These are phyloP conservation scores for Bradypus variegatus DNA, from an alignment of 2,797 vertebrate genomes.

Conservation along the genomic window DNA sequence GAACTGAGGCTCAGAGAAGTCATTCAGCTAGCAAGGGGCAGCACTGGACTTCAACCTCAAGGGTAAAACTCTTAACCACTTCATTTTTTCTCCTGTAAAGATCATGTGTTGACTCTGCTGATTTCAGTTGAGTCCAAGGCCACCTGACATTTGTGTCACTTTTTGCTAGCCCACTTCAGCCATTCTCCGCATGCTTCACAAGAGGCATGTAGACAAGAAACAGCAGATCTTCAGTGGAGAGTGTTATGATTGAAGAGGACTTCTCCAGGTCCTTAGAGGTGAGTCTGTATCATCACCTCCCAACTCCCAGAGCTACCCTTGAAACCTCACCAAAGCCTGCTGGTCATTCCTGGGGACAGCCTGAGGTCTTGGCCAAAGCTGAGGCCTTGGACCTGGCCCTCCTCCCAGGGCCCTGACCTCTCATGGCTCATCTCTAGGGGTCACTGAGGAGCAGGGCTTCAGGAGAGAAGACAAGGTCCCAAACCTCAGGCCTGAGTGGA, in stretches of 20 bases:
- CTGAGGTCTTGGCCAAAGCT: constrained; percentile 22
- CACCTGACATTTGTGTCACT: neutral
- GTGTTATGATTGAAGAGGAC: neutral
- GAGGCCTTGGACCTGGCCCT: constrained; percentile 24
- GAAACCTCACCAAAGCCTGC: neutral
- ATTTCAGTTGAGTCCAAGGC: neutral
- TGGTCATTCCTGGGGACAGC: constrained; percentile 33
- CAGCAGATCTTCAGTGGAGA: neutral
- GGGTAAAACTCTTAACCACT: neutral
- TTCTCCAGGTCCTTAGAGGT: neutral
- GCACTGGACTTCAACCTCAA: neutral
- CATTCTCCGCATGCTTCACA: neutral
- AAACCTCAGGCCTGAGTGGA: constrained; percentile 31
- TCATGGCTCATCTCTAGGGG: neutral
- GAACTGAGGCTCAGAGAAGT: neutral
- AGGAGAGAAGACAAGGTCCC: constrained; percentile 45
- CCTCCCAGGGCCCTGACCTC: neutral
- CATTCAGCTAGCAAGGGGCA: neutral
- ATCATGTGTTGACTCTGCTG: neutral
- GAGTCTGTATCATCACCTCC: neutral
- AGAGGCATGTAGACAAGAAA: neutral
- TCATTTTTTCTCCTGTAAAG: neutral
- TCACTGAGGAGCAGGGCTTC: constrained; percentile 11
- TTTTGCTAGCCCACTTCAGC: neutral
- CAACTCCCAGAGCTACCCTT: neutral